Evolutionary conservation across 2,113 vertebrate genomes (phyloP).

Genomic region (Aviceda subcristata): DNA sequence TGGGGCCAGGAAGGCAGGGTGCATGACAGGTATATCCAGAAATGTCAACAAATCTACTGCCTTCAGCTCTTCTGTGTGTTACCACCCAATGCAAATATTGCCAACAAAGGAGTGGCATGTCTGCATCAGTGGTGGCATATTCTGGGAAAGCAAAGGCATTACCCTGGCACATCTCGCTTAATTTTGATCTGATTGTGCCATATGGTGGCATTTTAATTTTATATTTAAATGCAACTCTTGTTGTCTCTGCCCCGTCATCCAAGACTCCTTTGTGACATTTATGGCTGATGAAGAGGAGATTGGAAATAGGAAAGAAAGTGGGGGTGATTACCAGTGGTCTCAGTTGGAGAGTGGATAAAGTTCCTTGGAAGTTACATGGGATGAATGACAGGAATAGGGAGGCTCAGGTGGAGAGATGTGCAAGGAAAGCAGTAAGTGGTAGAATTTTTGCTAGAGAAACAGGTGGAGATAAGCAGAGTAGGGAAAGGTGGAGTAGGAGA

Average conservation of each 20-base stretch:
- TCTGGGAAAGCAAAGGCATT: constrained; percentile 11
- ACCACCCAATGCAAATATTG: not conserved
- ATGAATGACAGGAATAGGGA: not conserved
- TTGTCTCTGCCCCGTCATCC: not conserved
- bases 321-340: not conserved
- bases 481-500: not conserved
- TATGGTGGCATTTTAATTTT: not conserved
- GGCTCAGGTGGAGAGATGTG: not conserved
- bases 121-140: constrained; percentile 2
- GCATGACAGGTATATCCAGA: constrained; percentile 30
- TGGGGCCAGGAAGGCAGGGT: constrained; percentile 23
- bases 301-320: not conserved
- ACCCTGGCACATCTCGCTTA: not conserved
- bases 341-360: not conserved
- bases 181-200: not conserved
- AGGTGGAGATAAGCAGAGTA: not conserved
- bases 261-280: not conserved
- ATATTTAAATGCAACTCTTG: not conserved
- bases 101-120: constrained; percentile 22
- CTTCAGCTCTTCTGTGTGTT: not conserved
- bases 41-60: constrained; percentile 28
- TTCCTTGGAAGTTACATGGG: not conserved
- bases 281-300: not conserved
- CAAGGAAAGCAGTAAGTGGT: not conserved
- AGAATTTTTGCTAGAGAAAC: not conserved